Evolutionary conservation across 2,113 vertebrate genomes (phyloP).

Genomic region (Hypanus sabinus): DNA sequence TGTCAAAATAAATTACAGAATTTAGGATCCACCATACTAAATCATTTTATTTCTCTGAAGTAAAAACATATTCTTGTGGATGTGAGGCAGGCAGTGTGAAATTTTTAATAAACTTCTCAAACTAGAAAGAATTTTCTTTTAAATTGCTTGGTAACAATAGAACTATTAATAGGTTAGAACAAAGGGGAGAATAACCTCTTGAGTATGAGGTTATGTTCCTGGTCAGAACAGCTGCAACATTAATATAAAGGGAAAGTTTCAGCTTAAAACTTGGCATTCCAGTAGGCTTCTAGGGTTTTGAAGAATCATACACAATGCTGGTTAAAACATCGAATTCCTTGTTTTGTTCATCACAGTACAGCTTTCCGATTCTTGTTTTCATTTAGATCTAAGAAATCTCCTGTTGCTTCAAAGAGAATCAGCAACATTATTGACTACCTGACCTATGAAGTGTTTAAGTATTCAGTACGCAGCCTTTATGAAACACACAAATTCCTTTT

Average conservation of each 20-base stretch:
- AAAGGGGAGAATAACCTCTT: not conserved
- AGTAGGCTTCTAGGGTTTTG: not conserved
- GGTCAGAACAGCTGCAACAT: not conserved
- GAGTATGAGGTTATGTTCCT: not conserved
- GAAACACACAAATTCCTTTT: constrained; percentile 69
- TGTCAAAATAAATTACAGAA: too few species aligned
- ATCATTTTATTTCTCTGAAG: not conserved
- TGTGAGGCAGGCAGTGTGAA: not conserved
- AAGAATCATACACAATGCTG: not conserved
- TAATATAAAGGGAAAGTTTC: not conserved
- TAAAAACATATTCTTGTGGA: not conserved
- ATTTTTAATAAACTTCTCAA: not conserved
- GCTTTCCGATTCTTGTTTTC: not conserved
- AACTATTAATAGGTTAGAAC: not conserved
- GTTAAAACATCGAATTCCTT: not conserved
- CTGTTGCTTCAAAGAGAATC: constrained; percentile 61
- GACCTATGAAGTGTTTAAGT: constrained; percentile 55
- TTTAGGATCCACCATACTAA: not conserved
- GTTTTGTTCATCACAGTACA: not conserved
- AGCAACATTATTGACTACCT: constrained; percentile 62
- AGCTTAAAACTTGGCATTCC: too few species aligned
- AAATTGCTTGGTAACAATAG: not conserved
- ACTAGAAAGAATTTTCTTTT: not conserved
- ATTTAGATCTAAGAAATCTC: constrained; percentile 61
- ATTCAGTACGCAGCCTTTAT: constrained; percentile 62